Percentiles rank a stretch among this genome's conserved stretches.
phyloP scores from a whole-genome alignment of 2,797 vertebrate genomes.

The Chiloscyllium punctatum region DNA sequence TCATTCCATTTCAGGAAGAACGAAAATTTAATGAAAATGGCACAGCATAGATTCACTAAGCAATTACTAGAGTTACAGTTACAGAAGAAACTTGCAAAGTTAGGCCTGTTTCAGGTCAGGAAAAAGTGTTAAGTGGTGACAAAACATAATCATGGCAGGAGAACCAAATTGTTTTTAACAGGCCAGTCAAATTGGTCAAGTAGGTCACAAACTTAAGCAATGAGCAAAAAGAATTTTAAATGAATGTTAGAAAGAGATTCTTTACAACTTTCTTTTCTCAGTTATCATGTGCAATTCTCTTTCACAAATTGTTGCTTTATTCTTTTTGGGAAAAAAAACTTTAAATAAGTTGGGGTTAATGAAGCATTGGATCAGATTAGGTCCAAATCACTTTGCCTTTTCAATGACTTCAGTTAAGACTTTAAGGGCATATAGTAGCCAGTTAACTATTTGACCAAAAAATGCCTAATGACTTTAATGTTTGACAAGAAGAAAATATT shows the following conservation, averaged over 20 bases:
- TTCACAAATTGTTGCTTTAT: not conserved
- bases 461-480: not conserved
- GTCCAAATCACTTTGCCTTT: not conserved
- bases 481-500: not conserved
- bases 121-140: not conserved
- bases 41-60: not conserved
- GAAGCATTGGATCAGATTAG: not conserved
- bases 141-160: not conserved
- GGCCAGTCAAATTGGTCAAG: not conserved
- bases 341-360: not conserved
- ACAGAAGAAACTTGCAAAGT: not conserved
- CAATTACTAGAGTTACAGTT: not conserved
- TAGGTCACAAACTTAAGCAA: not conserved
- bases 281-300: not conserved
- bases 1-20: not conserved
- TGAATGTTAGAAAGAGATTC: not conserved
- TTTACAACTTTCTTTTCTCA: not conserved
- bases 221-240: not conserved
- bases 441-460: not conserved
- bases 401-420: not conserved
- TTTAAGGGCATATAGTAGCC: too few relatives aligned
- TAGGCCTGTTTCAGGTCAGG: not conserved
- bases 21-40: not conserved
- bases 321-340: not conserved
- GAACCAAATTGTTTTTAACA: too few relatives aligned